Percentiles rank a stretch among this genome's conserved stretches.
phyloP scores from a whole-genome alignment of 2,888 invertebrate genomes.

The Euspilapteryx auroguttella region DNA sequence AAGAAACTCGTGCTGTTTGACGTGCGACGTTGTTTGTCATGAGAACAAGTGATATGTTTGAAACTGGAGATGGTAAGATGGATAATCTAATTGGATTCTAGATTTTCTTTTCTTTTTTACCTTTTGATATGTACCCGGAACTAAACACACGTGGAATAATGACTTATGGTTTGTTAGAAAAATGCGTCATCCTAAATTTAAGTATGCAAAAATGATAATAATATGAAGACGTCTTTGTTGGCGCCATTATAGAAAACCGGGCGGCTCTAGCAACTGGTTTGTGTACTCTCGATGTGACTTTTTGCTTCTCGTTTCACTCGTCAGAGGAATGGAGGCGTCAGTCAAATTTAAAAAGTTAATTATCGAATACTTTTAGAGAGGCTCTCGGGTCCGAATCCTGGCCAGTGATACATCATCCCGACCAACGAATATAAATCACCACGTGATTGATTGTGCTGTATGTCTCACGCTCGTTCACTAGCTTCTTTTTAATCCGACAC shows the following conservation, averaged over 20 bases:
- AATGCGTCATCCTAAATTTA: slow-evolving; percentile 12
- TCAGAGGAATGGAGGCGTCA: slow-evolving; percentile 51
- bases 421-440: slow-evolving; percentile 50
- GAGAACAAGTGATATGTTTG: no score
- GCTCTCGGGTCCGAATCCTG: slow-evolving; percentile 22
- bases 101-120: no score
- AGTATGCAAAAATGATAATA: slow-evolving; percentile 21
- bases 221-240: no score
- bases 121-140: background rate
- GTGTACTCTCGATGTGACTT: no score
- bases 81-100: no score
- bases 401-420: slow-evolving; percentile 48
- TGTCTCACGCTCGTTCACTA: slow-evolving; percentile 50
- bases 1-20: no score
- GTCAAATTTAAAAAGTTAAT: slow-evolving; percentile 59
- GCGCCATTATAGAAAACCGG: slow-evolving; percentile 18
- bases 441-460: slow-evolving; percentile 52
- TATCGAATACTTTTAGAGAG: slow-evolving; percentile 45
- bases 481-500: slow-evolving; percentile 56
- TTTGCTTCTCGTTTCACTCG: no score
- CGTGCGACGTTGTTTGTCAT: no score
- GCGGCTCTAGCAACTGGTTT: no score
- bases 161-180: slow-evolving; percentile 1
- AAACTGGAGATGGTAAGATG: no score
- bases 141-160: background rate